Conservation (phyloP, 2,113 vertebrate species). For the Callipepla squamata region DNA sequence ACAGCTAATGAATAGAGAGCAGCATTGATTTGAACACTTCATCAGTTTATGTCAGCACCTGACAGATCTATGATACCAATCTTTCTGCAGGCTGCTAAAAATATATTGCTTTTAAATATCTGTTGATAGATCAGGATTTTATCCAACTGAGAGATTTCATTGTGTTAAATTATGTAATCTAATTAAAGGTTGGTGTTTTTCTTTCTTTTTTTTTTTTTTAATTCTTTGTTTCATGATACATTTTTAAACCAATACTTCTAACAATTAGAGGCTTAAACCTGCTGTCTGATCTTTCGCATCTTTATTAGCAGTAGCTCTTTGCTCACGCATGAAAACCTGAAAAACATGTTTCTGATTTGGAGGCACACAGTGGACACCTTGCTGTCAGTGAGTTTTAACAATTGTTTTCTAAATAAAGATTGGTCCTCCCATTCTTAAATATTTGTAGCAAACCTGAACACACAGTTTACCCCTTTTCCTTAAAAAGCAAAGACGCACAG, state of each 20-base stretch:
- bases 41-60: background rate
- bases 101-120: background rate
- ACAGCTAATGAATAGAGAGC: background rate
- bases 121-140: background rate
- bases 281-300: background rate
- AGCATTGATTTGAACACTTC: background rate
- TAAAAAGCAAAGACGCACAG: background rate
- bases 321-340: background rate
- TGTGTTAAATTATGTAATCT: background rate
- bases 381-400: background rate
- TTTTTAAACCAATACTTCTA: background rate
- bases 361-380: background rate
- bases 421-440: background rate
- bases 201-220: background rate
- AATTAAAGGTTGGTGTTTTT: background rate
- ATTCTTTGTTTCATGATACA: background rate
- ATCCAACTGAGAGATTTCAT: background rate
- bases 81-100: background rate
- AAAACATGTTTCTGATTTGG: background rate
- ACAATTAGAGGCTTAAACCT: background rate
- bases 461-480: background rate
- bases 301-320: background rate
- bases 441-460: background rate
- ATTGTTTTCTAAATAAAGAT: background rate
- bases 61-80: background rate